Conservation (phyloP, 2,113 vertebrate genomes). For the Tauraco erythrolophus region DNA sequence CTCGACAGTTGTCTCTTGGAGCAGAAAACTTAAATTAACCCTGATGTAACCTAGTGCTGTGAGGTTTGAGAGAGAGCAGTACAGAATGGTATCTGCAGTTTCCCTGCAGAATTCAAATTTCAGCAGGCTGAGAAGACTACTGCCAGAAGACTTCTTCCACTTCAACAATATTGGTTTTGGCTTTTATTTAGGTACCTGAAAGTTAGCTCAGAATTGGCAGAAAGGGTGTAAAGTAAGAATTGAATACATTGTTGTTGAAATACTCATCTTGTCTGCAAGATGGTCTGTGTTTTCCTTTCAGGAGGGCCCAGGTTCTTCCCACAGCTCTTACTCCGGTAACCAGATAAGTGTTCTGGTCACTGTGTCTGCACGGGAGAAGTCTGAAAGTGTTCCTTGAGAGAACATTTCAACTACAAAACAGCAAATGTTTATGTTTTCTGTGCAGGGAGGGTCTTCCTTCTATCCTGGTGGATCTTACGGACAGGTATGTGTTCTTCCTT, state of each 20-base stretch:
- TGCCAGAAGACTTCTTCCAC: not conserved
- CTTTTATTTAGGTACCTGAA: not conserved
- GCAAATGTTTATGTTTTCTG: too few species aligned
- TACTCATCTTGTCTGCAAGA: not conserved
- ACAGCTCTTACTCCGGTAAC: not conserved
- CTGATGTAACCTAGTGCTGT: not conserved
- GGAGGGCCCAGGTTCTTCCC: not conserved
- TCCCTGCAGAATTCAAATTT: not conserved
- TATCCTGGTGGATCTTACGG: too few species aligned
- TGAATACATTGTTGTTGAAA: not conserved
- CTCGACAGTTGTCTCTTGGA: not conserved
- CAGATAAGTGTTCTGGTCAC: conserved; percentile 1
- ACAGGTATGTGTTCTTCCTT: too few species aligned
- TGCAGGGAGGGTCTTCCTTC: too few species aligned
- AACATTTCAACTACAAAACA: too few species aligned
- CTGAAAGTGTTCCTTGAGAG: not conserved
- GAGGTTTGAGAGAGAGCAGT: not conserved
- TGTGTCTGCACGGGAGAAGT: not conserved
- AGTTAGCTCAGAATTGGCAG: not conserved
- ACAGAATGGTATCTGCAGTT: not conserved
- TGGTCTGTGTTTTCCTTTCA: conserved; percentile 2
- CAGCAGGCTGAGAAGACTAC: not conserved
- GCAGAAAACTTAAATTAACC: not conserved
- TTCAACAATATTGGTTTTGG: not conserved
- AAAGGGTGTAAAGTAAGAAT: not conserved